Evolutionary conservation across 2,113 vertebrate genomes (phyloP).

Genomic region (Corapipo altera): DNA sequence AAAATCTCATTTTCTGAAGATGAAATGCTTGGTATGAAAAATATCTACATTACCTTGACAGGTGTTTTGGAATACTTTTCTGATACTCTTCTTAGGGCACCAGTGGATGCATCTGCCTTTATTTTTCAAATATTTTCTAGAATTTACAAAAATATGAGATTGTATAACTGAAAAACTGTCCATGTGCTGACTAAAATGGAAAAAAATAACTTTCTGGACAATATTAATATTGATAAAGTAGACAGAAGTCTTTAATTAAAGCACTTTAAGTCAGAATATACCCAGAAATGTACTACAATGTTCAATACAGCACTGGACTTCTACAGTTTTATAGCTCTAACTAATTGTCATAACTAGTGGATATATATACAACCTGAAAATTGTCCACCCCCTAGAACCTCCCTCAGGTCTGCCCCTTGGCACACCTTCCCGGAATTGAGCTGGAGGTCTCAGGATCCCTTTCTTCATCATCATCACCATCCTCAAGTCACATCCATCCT

Average conservation of each 20-base stretch:
- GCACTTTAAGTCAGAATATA: background rate
- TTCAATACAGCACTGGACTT: background rate
- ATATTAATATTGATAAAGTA: background rate
- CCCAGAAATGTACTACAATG: background rate
- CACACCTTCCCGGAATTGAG: no score
- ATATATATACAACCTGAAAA: background rate
- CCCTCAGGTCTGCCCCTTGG: background rate
- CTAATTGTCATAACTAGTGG: background rate
- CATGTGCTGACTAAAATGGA: background rate
- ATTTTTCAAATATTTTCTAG: background rate
- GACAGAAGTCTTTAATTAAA: background rate
- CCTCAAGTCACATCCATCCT: no score
- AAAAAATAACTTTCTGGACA: background rate
- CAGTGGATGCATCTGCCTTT: background rate
- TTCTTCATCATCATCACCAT: no score
- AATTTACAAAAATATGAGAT: background rate
- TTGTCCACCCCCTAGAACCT: background rate
- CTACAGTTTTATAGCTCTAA: background rate
- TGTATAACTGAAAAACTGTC: background rate
- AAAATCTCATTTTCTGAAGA: background rate
- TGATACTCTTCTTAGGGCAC: background rate
- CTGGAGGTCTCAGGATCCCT: no score
- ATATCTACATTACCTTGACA: fast-evolving
- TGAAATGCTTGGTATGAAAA: background rate
- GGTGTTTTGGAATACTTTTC: background rate